These are phyloP conservation scores for Hetaerina titia DNA, from an alignment of 2,888 invertebrate genomes.

Conservation along the genomic window DNA sequence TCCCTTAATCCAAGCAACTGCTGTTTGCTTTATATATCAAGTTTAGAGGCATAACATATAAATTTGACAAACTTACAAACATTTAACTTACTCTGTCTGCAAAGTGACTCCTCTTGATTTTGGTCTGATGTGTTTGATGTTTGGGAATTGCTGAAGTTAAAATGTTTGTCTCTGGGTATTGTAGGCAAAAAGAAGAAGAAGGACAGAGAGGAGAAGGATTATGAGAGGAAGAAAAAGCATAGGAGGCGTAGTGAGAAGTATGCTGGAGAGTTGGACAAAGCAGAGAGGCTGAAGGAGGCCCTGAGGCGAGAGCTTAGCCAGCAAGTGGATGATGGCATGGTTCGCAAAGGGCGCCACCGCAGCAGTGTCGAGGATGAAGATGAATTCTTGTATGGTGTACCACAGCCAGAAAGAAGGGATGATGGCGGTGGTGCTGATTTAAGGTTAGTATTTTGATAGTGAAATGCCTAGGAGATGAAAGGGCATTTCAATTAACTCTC, in stretches of 20 bases:
- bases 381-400: constrained; percentile 77
- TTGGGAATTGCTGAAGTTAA: background rate
- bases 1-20: background rate
- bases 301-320: constrained; percentile 43
- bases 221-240: constrained; percentile 80
- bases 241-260: constrained; percentile 77
- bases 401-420: constrained; percentile 38
- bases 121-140: background rate
- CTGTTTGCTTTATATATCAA: too few relatives aligned
- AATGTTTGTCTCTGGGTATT: constrained; percentile 70
- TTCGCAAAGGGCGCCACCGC: constrained; percentile 68
- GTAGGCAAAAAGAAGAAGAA: constrained; percentile 84
- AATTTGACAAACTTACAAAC: background rate
- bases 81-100: background rate
- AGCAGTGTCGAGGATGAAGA: constrained; percentile 76
- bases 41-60: background rate
- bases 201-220: constrained; percentile 84
- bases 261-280: constrained; percentile 70
- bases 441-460: constrained; percentile 70
- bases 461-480: constrained; percentile 65
- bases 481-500: background rate
- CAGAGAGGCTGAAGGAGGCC: constrained; percentile 70
- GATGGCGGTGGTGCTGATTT: constrained; percentile 67
- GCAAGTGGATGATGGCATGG: constrained; percentile 8
- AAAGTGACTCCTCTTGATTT: background rate